These are phyloP conservation scores for Drosophila willistoni DNA, from an alignment of 1,140 invertebrate genomes.

Conservation along the genomic window DNA sequence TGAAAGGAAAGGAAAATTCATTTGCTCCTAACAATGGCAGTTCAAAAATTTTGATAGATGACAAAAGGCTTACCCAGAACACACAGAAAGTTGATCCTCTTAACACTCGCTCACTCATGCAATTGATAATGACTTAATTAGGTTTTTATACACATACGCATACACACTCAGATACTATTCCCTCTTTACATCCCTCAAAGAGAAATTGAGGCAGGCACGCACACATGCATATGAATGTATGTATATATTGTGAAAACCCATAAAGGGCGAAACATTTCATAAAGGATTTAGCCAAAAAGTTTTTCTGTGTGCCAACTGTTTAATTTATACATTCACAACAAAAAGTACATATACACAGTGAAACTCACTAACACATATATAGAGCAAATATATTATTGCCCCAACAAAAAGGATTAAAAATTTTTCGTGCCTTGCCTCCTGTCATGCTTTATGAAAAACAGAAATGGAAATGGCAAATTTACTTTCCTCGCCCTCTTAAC, in stretches of 20 bases:
- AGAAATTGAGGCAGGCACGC: constrained; percentile 24
- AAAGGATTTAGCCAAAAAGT: constrained; percentile 78
- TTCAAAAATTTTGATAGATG: constrained; percentile 3
- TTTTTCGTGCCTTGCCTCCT: constrained; percentile 63
- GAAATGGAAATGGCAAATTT: constrained; percentile 8
- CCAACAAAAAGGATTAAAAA: constrained; percentile 75
- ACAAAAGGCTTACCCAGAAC: constrained; percentile 16
- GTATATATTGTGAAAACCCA: constrained; percentile 40
- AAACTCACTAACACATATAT: constrained; percentile 19
- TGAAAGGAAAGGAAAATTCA: neutral
- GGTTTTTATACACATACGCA: constrained; percentile 44
- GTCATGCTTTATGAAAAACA: constrained; percentile 31
- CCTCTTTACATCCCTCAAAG: neutral
- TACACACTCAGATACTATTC: neutral
- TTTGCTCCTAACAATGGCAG: neutral
- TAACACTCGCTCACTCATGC: constrained; percentile 30
- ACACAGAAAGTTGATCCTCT: constrained; percentile 20
- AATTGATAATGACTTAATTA: constrained; percentile 81
- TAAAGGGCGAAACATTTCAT: constrained; percentile 75
- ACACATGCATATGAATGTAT: constrained; percentile 18
- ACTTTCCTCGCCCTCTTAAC: neutral
- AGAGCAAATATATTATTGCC: constrained; percentile 67
- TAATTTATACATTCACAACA: constrained; percentile 67
- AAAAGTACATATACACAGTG: constrained; percentile 24
- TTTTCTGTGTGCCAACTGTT: constrained; percentile 65